phyloP scores from a whole-genome alignment of 2,797 vertebrate species.

The Neoniphon sammara region DNA sequence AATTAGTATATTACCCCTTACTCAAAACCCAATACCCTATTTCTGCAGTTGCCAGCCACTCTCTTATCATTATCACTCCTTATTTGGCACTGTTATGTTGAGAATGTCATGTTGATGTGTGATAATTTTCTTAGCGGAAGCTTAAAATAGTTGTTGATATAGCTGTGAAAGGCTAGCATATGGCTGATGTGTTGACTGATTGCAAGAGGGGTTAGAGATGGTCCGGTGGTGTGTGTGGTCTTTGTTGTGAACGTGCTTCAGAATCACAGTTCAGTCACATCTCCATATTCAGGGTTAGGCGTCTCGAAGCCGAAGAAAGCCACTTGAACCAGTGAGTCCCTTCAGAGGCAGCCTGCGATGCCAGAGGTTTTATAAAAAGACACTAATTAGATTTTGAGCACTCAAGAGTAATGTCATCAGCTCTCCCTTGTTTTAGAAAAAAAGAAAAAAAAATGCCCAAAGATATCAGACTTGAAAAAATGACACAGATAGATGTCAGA shows the following conservation, averaged over 20 bases:
- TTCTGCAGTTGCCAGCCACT: background rate
- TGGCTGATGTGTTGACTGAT: background rate
- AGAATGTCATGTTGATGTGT: background rate
- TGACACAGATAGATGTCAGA: slow-evolving; percentile 44
- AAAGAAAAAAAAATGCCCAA: slow-evolving; percentile 2
- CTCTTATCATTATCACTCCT: background rate
- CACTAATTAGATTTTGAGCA: slow-evolving; percentile 77
- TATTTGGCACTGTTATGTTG: background rate
- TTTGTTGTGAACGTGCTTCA: background rate
- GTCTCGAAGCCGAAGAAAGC: slow-evolving; percentile 20
- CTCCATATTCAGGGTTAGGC: slow-evolving; percentile 20
- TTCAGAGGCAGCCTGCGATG: slow-evolving; percentile 49
- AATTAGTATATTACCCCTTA: no score
- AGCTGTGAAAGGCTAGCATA: background rate
- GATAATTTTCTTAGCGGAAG: background rate
- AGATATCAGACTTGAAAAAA: slow-evolving; percentile 48
- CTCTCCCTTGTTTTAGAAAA: slow-evolving; percentile 43
- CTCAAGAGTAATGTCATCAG: slow-evolving; percentile 70
- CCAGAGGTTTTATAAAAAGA: slow-evolving; percentile 77
- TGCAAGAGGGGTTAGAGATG: background rate
- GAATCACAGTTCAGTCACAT: slow-evolving; percentile 1
- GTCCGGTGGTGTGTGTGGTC: background rate
- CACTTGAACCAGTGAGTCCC: slow-evolving; percentile 54
- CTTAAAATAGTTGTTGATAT: no score
- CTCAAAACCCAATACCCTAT: background rate